Evolutionary conservation across 2,797 vertebrate genomes (phyloP), one percentile per base, ranked within the genome.

Genomic region (Sebastes hubbsi): DNA sequence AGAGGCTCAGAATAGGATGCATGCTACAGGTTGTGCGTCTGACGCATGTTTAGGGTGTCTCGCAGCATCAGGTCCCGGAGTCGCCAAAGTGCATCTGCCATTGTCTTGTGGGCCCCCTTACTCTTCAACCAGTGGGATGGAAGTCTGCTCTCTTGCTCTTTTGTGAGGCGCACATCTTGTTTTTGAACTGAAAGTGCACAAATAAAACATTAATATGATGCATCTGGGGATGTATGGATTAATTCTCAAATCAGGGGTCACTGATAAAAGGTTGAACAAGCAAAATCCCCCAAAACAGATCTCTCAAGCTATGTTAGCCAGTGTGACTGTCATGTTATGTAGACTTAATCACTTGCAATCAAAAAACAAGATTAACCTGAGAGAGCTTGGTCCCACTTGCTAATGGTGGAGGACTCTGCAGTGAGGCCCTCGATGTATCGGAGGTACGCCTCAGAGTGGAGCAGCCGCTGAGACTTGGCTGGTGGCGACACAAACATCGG

Each of bases 41-140:
- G 98, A 75, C 97, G 97, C 80, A 99, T 97, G 80, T 99, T 99
- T 1, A 99, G 94, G 7, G 98, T 98, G 94, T 99, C 99, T 61
- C 97, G 96, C 74, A 99, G 96, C 99, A 99, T 99, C 86, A 99
- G 94, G 93, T 99, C 98, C 75, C 98, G 97, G 72, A 99, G 96
- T 32, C 98, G 97, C 99, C 99, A 99, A 56, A 99, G 90, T 4
- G 99, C 99, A 63, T 99, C 98, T 0, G 98, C 97, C 99, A 99
- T 99, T 9, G 98, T 99, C 84, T 96, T 99, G 88, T 99, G 99
- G 67, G 98, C 98, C 2, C 99, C 99, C 92, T 99, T 99, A 86
- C 99, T 99, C 89, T 99, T 99, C 91, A 99, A 89, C 99, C 99
- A 99, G 86, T 99, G 98, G 6, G 97, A 97, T 6, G 99, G 99